Base-by-base conservation (phyloP, 2,888 invertebrate genomes). In the Syrista parreyssii region DNA sequence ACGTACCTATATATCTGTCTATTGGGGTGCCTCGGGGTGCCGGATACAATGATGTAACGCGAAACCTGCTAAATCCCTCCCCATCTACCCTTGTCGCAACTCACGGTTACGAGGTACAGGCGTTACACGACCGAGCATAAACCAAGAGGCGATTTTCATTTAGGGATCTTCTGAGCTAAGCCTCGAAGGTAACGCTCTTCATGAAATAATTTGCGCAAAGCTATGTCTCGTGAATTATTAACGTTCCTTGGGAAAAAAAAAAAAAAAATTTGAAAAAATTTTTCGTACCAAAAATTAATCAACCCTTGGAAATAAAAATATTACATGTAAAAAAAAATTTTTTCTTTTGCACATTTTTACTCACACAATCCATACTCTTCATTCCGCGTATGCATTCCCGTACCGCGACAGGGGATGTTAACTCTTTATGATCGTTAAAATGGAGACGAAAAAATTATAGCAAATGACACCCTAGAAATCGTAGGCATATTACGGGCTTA, bases 11-110 rank as follows among this genome's bases (percentile, higher is more conserved):
- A 78, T 83, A 77, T 80, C 79, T 79, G 75, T 83, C 82, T 84
- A 86, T 89, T 85, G 85, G 86, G 85, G 84, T 86, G 83, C 83
- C 86, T 79, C 81, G 74, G 83, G 81, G 79, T 80, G 81, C 83
- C 79, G 81, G 81, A 84, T 82, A 87, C 87, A 87, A 89, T 87
- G 88, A 88, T 85, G 89, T 88, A 89, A 89, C 84, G 83, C 82
- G 88, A 89, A 82, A 83, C 86, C 80, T 80, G 79, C 81, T 79
- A 85, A 87, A 87, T 84, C 84, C 82, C 82, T 84, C 83, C 84
- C 79, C 78, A 55, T 77, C 81, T 81, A 80, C 83, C 78, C 82
- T 81, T 81, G 34, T 32, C 74, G 75, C 72, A 69, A 75, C 74
- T 12, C 71, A 74, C 35, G 36, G 30, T 74, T 30, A 32, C 35